phyloP scores from a whole-genome alignment of 1,140 invertebrate species.

The Triops longicaudatus region DNA sequence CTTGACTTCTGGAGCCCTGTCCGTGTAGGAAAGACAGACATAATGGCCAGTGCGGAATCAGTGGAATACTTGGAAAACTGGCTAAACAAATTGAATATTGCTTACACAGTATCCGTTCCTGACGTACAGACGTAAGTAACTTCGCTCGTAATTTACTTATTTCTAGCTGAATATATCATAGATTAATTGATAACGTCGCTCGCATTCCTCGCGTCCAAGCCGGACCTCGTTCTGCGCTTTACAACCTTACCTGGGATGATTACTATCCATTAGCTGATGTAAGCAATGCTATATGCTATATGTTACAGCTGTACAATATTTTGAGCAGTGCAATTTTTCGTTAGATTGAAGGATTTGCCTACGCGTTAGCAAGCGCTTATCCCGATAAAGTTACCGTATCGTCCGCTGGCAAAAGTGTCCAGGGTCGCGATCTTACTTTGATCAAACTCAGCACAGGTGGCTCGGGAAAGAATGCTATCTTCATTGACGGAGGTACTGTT shows the following conservation, averaged over 20 bases:
- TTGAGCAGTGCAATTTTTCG: slow-evolving; percentile 31
- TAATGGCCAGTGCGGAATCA: neutral
- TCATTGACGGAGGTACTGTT: slow-evolving; percentile 39
- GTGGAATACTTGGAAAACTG: neutral
- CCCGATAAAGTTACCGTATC: slow-evolving; percentile 37
- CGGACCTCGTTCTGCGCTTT: slow-evolving; percentile 30
- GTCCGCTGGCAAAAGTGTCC: slow-evolving; percentile 40
- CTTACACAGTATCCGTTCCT: slow-evolving; percentile 35
- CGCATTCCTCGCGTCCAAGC: slow-evolving; percentile 25
- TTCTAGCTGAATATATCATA: slow-evolving; percentile 17
- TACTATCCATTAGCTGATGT: slow-evolving; percentile 32
- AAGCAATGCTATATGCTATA: too few relatives aligned
- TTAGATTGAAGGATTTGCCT: slow-evolving; percentile 44
- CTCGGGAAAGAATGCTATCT: slow-evolving; percentile 36
- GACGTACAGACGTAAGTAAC: slow-evolving; percentile 37
- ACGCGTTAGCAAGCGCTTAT: slow-evolving; percentile 38
- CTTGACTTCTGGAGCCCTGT: neutral
- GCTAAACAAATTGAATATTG: neutral
- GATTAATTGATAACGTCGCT: slow-evolving; percentile 23
- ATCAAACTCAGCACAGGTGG: slow-evolving; percentile 28
- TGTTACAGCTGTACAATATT: too few relatives aligned
- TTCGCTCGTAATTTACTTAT: neutral
- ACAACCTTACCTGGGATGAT: slow-evolving; percentile 28
- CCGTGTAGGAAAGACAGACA: neutral
- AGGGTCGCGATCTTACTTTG: slow-evolving; percentile 38